phyloP scores from a whole-genome alignment of 2,113 vertebrate genomes.

The Anhinga anhinga region DNA sequence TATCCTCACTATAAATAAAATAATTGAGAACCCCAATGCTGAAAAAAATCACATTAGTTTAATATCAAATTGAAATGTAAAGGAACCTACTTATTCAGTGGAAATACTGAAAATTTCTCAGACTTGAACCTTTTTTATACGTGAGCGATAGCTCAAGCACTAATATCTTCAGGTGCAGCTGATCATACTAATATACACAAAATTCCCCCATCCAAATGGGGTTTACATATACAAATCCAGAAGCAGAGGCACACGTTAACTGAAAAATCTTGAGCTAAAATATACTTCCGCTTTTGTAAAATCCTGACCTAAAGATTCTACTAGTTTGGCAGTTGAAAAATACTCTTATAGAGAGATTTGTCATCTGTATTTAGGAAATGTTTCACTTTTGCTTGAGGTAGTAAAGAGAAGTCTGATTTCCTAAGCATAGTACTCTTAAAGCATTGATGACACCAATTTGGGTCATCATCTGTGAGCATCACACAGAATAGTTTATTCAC shows the following conservation, averaged over 20 bases:
- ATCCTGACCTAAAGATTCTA: neutral
- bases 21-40: neutral
- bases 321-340: neutral
- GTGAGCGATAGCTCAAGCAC: neutral
- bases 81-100: neutral
- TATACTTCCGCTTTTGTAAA: neutral
- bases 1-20: constrained; percentile 4
- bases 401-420: neutral
- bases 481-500: neutral
- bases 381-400: neutral
- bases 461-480: no score
- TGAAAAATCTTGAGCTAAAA: neutral
- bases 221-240: neutral
- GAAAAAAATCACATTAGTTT: neutral
- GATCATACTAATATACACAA: neutral
- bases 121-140: neutral
- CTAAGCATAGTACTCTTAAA: neutral
- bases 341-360: neutral
- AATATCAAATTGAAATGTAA: neutral
- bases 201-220: neutral
- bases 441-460: rapidly evolving
- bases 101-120: neutral
- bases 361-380: neutral
- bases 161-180: neutral
- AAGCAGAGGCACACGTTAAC: neutral